Evolutionary conservation across 2,113 vertebrate species (phyloP).

Genomic region (Cynopterus brachyotis): DNA sequence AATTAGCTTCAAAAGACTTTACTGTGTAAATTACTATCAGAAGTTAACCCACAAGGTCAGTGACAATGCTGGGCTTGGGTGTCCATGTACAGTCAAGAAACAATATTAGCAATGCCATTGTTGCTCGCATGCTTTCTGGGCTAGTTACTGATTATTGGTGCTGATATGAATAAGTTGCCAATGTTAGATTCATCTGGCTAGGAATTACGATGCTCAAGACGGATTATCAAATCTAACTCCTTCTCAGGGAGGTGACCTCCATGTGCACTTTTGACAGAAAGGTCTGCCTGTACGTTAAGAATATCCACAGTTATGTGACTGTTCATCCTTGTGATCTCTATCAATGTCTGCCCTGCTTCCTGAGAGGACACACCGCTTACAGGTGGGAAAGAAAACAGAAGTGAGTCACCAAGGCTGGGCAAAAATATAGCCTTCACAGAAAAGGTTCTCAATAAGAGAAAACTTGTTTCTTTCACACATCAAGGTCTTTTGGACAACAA

Average conservation of each 20-base stretch:
- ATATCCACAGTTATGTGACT: not conserved
- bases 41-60: not conserved
- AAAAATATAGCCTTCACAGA: not conserved
- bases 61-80: not conserved
- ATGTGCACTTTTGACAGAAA: not conserved
- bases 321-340: not conserved
- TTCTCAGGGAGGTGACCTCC: not conserved
- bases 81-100: not conserved
- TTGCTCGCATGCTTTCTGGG: not conserved
- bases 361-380: not conserved
- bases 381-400: conserved; percentile 6
- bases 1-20: conserved; percentile 3
- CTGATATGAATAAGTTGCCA: not conserved
- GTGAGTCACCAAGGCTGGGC: not conserved
- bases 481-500: not conserved
- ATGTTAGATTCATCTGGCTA: not conserved
- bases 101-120: not conserved
- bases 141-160: not conserved
- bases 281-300: not conserved
- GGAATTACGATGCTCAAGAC: not conserved
- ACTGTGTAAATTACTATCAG: not conserved
- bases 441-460: conserved; percentile 21
- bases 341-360: not conserved
- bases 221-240: not conserved
- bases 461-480: not conserved